These are phyloP conservation scores for Drosophila lacteicornis DNA, from an alignment of 1,140 invertebrate genomes.

Conservation along the genomic window DNA sequence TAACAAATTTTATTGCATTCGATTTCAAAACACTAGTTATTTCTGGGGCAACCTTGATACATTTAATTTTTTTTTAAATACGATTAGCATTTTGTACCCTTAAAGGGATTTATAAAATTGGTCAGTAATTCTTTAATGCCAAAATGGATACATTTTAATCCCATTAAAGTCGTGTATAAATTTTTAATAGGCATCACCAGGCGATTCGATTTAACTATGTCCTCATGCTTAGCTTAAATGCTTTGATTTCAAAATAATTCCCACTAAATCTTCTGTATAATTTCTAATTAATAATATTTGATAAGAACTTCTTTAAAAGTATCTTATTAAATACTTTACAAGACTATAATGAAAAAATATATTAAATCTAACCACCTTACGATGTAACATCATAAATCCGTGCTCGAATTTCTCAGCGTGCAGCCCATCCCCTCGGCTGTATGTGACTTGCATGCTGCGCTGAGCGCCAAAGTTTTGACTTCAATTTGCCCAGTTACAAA, in stretches of 20 bases:
- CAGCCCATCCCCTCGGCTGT: slow-evolving; percentile 28
- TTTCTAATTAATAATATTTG: not conserved
- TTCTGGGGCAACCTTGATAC: too few relatives aligned
- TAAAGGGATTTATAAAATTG: too few relatives aligned
- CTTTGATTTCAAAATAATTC: not conserved
- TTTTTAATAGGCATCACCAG: not conserved
- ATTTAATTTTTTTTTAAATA: not conserved
- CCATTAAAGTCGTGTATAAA: too few relatives aligned
- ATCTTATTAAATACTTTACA: not conserved
- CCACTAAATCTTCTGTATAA: not conserved
- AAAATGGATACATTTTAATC: too few relatives aligned
- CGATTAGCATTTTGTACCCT: not conserved
- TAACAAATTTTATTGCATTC: too few relatives aligned
- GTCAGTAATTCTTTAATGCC: too few relatives aligned
- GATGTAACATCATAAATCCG: too few relatives aligned
- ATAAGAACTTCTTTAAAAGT: not conserved
- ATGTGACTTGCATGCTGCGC: slow-evolving; percentile 76
- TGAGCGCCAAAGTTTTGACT: slow-evolving; percentile 74
- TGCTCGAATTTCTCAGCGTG: not conserved
- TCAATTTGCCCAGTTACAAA: slow-evolving; percentile 76
- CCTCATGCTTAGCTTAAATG: not conserved
- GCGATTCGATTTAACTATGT: not conserved
- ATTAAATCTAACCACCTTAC: too few relatives aligned
- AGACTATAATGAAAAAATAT: not conserved
- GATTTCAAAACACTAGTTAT: too few relatives aligned